These are phyloP conservation scores for Coregonus sp. DNA, from an alignment of 2,797 vertebrate genomes.

Conservation along the genomic window DNA sequence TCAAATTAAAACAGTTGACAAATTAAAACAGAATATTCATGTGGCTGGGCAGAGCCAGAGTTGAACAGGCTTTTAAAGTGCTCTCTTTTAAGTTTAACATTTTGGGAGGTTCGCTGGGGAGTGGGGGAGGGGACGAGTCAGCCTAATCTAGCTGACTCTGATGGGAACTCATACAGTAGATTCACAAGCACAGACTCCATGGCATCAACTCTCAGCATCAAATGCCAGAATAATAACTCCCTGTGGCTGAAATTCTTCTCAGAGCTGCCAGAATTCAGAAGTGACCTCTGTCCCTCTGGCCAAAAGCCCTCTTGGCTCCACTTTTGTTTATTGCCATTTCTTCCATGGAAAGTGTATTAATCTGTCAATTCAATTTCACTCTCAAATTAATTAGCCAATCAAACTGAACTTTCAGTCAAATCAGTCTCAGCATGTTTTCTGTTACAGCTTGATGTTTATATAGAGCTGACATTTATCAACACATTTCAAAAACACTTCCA, in stretches of 20 bases:
- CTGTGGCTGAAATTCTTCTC: slow-evolving; percentile 32
- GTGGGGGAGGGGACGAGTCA: slow-evolving; percentile 50
- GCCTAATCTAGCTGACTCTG: slow-evolving; percentile 29
- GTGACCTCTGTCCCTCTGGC: slow-evolving; percentile 44
- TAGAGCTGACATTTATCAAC: no score
- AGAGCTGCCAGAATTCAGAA: no score
- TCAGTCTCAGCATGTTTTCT: neutral
- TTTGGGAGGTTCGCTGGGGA: slow-evolving; percentile 24
- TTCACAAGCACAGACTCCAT: slow-evolving; percentile 24
- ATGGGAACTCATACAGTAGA: slow-evolving; percentile 41
- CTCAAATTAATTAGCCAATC: slow-evolving; percentile 13
- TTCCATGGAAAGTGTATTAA: slow-evolving; percentile 42
- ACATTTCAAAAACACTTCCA: no score
- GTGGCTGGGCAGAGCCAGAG: neutral
- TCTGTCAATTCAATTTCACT: slow-evolving; percentile 23
- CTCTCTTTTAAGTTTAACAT: neutral
- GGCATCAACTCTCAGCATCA: neutral
- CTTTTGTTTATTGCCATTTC: slow-evolving; percentile 42
- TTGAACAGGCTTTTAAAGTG: neutral
- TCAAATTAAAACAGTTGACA: neutral
- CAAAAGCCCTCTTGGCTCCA: slow-evolving; percentile 48
- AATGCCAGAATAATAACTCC: slow-evolving; percentile 4
- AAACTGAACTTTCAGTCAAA: neutral
- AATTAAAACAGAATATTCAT: neutral
- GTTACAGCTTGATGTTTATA: neutral